Conservation (phyloP, 2,113 vertebrate species). For the Corythornis vintsioides region DNA sequence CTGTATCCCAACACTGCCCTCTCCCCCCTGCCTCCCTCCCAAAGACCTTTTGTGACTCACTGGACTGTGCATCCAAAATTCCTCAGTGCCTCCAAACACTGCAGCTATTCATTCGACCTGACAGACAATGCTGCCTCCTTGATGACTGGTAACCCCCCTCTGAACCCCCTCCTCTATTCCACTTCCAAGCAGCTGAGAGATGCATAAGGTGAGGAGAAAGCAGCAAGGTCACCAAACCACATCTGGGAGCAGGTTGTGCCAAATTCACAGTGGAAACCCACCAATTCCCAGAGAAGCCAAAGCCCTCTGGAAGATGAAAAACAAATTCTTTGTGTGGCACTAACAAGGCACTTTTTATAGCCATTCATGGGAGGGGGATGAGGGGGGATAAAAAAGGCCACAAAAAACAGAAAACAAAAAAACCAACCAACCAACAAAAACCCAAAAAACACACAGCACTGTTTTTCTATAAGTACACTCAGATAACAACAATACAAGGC, state of each 20-base stretch:
- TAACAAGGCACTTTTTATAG: background rate
- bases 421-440: background rate
- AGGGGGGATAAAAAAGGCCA: too few species aligned
- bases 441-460: background rate
- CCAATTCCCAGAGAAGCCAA: background rate
- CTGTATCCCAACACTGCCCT: background rate
- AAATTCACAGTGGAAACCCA: slow-evolving; percentile 22
- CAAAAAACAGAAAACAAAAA: background rate
- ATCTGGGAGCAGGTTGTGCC: background rate
- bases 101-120: slow-evolving; percentile 66
- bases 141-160: slow-evolving; percentile 58
- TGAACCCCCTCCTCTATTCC: background rate
- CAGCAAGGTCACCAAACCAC: slow-evolving; percentile 15
- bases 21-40: slow-evolving; percentile 18
- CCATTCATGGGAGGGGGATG: background rate
- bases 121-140: slow-evolving; percentile 17
- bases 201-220: background rate
- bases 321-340: slow-evolving; percentile 25
- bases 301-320: slow-evolving; percentile 24
- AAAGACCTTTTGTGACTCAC: slow-evolving; percentile 54
- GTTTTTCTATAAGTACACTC: background rate
- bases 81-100: slow-evolving; percentile 54
- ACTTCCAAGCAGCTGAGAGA: slow-evolving; percentile 55
- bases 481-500: slow-evolving; percentile 22
- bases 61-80: slow-evolving; percentile 39